Evolutionary conservation across 2,113 vertebrate genomes (phyloP).

Genomic region (Panthera uncia): DNA sequence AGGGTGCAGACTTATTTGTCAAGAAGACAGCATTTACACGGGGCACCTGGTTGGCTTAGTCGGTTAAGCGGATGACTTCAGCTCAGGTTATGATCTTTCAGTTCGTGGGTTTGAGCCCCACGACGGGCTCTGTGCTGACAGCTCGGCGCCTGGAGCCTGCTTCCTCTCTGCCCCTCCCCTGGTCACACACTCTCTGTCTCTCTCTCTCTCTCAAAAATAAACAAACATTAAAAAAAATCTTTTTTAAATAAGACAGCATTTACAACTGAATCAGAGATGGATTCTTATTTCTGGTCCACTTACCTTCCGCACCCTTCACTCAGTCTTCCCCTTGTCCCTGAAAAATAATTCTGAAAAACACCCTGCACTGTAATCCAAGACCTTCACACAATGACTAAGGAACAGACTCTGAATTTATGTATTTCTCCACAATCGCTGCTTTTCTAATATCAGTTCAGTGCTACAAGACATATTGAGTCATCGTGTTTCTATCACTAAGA

Average conservation of each 20-base stretch:
- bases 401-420: not conserved
- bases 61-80: too few species aligned
- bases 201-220: too few species aligned
- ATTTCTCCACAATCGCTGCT: not conserved
- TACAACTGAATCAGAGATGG: not conserved
- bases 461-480: not conserved
- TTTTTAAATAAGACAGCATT: not conserved
- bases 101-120: too few species aligned
- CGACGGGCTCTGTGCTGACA: too few species aligned
- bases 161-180: too few species aligned
- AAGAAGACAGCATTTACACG: fast-evolving
- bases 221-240: too few species aligned
- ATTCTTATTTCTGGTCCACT: not conserved
- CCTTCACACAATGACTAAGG: not conserved
- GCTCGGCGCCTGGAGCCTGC: too few species aligned
- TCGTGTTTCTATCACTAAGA: not conserved
- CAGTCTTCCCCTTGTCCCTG: not conserved
- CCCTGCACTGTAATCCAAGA: not conserved
- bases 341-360: constrained; percentile 1
- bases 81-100: too few species aligned
- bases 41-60: too few species aligned
- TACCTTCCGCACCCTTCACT: not conserved
- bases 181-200: too few species aligned
- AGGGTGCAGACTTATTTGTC: not conserved
- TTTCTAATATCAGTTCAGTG: not conserved